Evolutionary conservation across 1,140 invertebrate genomes (phyloP).

Genomic region (Bombyx mandarina): DNA sequence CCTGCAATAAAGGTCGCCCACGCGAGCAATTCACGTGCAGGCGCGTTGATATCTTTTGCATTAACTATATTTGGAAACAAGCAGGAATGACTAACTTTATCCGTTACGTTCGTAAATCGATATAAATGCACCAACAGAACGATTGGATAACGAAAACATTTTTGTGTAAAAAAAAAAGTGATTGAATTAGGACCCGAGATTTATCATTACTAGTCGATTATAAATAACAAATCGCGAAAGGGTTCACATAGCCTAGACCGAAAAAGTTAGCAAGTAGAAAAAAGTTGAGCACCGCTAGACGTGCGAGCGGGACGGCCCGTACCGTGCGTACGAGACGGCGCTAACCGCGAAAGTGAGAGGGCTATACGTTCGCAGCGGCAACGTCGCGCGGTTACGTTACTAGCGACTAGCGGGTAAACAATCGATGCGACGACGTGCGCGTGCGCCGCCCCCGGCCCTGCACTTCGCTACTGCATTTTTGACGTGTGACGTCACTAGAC

Average conservation of each 20-base stretch:
- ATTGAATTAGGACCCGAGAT: too few relatives aligned
- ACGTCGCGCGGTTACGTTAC: conserved; percentile 56
- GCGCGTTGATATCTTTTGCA: conserved; percentile 29
- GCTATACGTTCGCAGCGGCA: conserved; percentile 42
- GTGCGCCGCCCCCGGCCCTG: conserved; percentile 43
- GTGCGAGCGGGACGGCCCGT: conserved; percentile 34
- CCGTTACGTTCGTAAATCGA: conserved; percentile 2
- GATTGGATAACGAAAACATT: too few relatives aligned
- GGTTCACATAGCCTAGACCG: conserved; percentile 45
- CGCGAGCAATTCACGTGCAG: conserved; percentile 11
- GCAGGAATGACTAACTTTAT: conserved; percentile 2
- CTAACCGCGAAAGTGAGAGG: conserved; percentile 33
- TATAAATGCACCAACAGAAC: not conserved
- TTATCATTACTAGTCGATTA: conserved; percentile 10
- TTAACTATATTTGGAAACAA: conserved; percentile 12
- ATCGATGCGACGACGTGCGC: conserved; percentile 51
- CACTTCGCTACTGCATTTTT: conserved; percentile 62
- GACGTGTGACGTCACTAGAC: conserved; percentile 44
- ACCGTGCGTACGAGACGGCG: conserved; percentile 28
- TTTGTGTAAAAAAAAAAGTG: too few relatives aligned
- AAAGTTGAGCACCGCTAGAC: conserved; percentile 66
- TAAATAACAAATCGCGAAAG: conserved; percentile 47
- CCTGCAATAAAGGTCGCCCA: conserved; percentile 5
- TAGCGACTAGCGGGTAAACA: conserved; percentile 48
- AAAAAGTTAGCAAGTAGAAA: conserved; percentile 61